Conservation (phyloP, 2,888 invertebrate genomes). For the Bombyx huttoni region DNA sequence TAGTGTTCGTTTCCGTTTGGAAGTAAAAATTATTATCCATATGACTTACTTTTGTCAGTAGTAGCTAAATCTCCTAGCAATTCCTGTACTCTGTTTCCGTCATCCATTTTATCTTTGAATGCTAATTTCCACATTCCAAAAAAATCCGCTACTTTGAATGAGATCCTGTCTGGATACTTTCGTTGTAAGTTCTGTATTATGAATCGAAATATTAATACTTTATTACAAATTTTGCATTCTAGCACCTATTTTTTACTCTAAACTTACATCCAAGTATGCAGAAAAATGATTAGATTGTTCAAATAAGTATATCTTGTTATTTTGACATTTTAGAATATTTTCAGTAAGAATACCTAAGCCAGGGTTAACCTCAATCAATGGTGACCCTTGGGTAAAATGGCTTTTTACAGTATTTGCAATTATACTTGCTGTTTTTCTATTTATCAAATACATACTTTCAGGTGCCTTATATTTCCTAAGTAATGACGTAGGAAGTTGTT, state of each 20-base stretch:
- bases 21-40: neutral
- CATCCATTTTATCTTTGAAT: conserved; percentile 72
- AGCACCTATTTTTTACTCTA: neutral
- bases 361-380: conserved; percentile 78
- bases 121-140: conserved; percentile 70
- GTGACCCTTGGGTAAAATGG: conserved; percentile 29
- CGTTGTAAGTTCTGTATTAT: conserved; percentile 37
- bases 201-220: neutral
- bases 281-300: conserved; percentile 70
- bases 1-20: no score
- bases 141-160: conserved; percentile 69
- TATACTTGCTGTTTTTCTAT: conserved; percentile 42
- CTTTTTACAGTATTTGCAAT: conserved; percentile 40
- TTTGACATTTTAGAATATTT: conserved; percentile 65
- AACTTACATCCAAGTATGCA: conserved; percentile 48
- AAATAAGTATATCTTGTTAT: conserved; percentile 69
- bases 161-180: conserved; percentile 44
- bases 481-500: conserved; percentile 41
- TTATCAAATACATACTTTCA: conserved; percentile 55
- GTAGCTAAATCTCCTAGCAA: conserved; percentile 66
- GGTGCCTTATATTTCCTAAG: conserved; percentile 48
- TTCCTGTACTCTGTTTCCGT: conserved; percentile 63
- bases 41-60: conserved; percentile 49
- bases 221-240: neutral
- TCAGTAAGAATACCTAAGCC: conserved; percentile 77